phyloP scores from a whole-genome alignment of 2,888 invertebrate species.

The Drosophila multiciliata region DNA sequence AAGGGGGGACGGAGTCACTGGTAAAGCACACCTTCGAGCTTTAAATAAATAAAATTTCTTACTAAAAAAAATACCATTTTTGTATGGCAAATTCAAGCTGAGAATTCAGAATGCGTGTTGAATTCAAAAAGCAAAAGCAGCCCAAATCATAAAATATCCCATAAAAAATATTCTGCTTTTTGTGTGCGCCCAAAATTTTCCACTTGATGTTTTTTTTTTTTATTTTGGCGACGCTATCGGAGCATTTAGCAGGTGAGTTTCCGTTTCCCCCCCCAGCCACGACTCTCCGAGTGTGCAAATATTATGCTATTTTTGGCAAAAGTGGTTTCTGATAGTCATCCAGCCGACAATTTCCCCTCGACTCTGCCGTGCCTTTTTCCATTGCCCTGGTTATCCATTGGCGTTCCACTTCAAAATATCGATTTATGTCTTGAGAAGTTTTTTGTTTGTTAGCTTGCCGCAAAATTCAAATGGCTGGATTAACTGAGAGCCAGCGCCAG shows the following conservation, averaged over 20 bases:
- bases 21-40: conserved; percentile 46
- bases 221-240: conserved; percentile 33
- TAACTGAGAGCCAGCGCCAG: conserved; percentile 31
- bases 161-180: conserved; percentile 60
- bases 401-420: conserved; percentile 63
- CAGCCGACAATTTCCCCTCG: conserved; percentile 37
- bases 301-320: conserved; percentile 71
- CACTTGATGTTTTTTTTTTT: conserved; percentile 41
- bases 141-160: conserved; percentile 61
- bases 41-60: conserved; percentile 61
- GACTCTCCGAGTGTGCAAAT: conserved; percentile 63
- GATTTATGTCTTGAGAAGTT: conserved; percentile 58
- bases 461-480: conserved; percentile 60
- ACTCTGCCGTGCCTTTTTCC: neutral
- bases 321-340: conserved; percentile 75
- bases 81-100: conserved; percentile 21
- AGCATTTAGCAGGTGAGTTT: conserved; percentile 58
- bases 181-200: conserved; percentile 42
- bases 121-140: conserved; percentile 50
- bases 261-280: neutral
- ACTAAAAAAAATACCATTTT: conserved; percentile 43
- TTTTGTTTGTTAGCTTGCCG: conserved; percentile 42
- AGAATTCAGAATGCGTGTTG: conserved; percentile 40
- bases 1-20: neutral
- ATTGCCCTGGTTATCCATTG: conserved; percentile 15